These are phyloP conservation scores for Corythoichthys intestinalis DNA, from an alignment of 2,113 vertebrate genomes.

Conservation along the genomic window DNA sequence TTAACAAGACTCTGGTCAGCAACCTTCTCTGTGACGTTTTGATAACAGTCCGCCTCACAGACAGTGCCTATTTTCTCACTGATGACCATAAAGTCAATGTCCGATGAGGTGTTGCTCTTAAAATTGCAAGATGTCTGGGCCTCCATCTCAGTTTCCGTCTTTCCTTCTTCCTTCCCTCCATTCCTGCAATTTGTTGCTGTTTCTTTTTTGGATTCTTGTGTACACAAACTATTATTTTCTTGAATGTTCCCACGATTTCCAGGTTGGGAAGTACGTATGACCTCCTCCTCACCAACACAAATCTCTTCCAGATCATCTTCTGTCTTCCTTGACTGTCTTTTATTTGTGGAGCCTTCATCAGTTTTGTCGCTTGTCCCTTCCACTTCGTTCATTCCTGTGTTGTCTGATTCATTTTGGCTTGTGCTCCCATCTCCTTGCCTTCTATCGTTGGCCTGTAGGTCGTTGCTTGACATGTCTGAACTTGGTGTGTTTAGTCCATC, in stretches of 20 bases:
- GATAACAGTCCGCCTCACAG: conserved; percentile 14
- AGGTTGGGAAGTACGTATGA: background rate
- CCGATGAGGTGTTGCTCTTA: conserved; percentile 17
- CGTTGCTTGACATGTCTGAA: conserved; percentile 27
- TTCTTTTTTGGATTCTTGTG: conserved; percentile 17
- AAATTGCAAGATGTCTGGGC: conserved; percentile 32
- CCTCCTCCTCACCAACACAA: conserved; percentile 9
- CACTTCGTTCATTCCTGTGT: background rate
- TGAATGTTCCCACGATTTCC: conserved; percentile 7
- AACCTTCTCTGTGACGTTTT: conserved; percentile 5
- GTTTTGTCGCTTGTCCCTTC: background rate
- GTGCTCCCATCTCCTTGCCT: background rate
- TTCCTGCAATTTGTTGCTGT: conserved; percentile 20
- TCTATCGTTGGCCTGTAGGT: conserved; percentile 25
- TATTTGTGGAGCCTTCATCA: background rate
- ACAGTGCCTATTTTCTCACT: conserved; percentile 2
- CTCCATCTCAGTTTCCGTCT: conserved; percentile 25
- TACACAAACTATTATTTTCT: background rate
- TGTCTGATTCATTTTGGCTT: conserved; percentile 2
- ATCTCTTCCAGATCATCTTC: background rate
- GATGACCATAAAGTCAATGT: conserved; percentile 28
- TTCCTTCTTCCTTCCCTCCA: conserved; percentile 13
- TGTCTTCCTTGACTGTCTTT: background rate
- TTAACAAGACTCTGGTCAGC: background rate
- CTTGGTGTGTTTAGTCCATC: conserved; percentile 27